Evolutionary conservation across 2,113 vertebrate species (phyloP).

Genomic region (Dipodomys stephensi): DNA sequence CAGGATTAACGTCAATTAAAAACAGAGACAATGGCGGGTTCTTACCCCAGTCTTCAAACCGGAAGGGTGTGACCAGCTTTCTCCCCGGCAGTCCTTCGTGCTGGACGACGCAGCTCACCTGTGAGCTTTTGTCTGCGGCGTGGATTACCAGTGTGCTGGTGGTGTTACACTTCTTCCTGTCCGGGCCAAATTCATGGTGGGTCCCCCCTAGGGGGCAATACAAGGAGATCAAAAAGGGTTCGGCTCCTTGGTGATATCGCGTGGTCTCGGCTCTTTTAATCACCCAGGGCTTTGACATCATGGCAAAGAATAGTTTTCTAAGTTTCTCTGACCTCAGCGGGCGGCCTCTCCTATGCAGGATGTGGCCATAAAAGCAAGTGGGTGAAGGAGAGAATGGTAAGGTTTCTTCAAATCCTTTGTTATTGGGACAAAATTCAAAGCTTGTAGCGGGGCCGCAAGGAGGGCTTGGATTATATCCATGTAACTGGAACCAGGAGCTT

Average conservation of each 20-base stretch:
- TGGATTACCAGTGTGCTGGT: constrained; percentile 79
- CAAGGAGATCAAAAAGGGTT: not conserved
- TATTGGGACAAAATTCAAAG: not conserved
- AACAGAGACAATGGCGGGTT: not conserved
- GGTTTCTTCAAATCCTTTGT: not conserved
- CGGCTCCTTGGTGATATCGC: not conserved
- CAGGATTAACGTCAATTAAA: not conserved
- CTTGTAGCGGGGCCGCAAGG: not conserved
- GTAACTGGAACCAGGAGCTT: not conserved
- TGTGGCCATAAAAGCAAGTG: not conserved
- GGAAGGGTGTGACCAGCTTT: constrained; percentile 64
- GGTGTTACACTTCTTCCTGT: constrained; percentile 81
- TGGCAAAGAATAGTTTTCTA: not conserved
- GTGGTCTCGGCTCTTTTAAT: not conserved
- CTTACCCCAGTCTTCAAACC: constrained; percentile 74
- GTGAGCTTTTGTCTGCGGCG: accelerated
- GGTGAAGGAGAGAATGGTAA: not conserved
- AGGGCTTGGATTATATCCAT: not conserved
- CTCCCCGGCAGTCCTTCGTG: constrained; percentile 73
- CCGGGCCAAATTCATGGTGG: constrained; percentile 71
- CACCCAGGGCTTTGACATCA: not conserved
- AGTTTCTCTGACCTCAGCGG: not conserved
- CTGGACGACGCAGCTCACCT: constrained; percentile 77
- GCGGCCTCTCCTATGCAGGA: not conserved
- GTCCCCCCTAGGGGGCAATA: constrained; percentile 75